Conservation (phyloP, 2,113 vertebrate genomes). For the Edolisoma coerulescens region DNA sequence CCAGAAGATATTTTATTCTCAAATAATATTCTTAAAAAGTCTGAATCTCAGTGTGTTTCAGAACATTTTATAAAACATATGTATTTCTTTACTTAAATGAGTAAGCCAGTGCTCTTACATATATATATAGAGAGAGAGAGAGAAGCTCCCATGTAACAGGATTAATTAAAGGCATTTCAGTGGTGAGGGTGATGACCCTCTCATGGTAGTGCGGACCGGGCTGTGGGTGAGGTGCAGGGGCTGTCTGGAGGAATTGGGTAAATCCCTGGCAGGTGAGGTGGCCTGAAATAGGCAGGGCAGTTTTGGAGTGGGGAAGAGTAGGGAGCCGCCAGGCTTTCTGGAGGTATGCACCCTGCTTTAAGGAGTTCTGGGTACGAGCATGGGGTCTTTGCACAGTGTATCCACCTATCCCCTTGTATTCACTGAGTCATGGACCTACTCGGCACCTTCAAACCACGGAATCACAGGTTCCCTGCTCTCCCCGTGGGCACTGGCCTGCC, state of each 20-base stretch:
- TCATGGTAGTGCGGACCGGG: rapidly evolving
- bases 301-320: not conserved
- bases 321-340: not conserved
- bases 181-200: not conserved
- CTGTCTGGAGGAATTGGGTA: not conserved
- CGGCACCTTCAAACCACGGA: not conserved
- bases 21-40: too few species aligned
- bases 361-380: not conserved
- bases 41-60: not conserved
- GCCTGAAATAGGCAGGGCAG: not conserved
- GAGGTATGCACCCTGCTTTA: not conserved
- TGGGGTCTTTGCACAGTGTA: not conserved
- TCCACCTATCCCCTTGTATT: not conserved
- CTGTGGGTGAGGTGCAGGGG: not conserved
- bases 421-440: not conserved
- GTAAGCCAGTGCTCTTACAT: not conserved
- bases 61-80: not conserved
- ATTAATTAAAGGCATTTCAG: not conserved
- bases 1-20: not conserved
- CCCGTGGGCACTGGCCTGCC: rapidly evolving
- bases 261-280: not conserved
- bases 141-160: not conserved
- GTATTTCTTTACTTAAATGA: not conserved
- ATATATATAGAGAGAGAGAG: too few species aligned
- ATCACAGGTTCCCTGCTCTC: not conserved